Evolutionary conservation across 1,140 invertebrate species (phyloP).

Genomic region (Tenebrio molitor): DNA sequence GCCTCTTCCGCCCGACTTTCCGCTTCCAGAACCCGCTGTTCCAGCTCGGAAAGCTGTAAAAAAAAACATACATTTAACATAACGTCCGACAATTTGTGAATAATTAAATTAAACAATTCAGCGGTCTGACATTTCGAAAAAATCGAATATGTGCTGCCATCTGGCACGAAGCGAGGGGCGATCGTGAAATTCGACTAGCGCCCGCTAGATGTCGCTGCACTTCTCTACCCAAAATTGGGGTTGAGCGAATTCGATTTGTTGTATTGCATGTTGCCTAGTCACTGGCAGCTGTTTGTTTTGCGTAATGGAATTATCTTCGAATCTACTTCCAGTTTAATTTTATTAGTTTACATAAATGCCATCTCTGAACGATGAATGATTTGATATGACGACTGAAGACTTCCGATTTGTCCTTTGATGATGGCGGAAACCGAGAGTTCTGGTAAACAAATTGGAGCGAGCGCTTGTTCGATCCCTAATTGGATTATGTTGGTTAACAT

Average conservation of each 20-base stretch:
- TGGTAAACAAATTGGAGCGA: slow-evolving; percentile 35
- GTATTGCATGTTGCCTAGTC: slow-evolving; percentile 36
- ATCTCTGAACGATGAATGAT: slow-evolving; percentile 13
- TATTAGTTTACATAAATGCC: slow-evolving; percentile 29
- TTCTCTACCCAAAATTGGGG: not conserved
- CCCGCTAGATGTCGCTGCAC: slow-evolving; percentile 32
- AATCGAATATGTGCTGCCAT: slow-evolving; percentile 1
- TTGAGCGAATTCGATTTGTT: slow-evolving; percentile 10
- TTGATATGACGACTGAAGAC: not conserved
- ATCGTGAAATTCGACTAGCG: not conserved
- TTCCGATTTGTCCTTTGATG: slow-evolving; percentile 28
- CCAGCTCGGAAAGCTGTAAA: slow-evolving; percentile 91
- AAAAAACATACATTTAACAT: slow-evolving; percentile 63
- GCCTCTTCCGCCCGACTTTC: slow-evolving; percentile 91
- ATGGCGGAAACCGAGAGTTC: too few relatives aligned
- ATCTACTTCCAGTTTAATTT: slow-evolving; percentile 15
- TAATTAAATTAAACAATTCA: slow-evolving; percentile 9
- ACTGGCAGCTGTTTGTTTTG: slow-evolving; percentile 39
- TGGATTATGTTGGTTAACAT: slow-evolving; percentile 33
- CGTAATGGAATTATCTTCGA: slow-evolving; percentile 45
- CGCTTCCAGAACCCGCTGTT: slow-evolving; percentile 90
- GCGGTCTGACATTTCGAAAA: not conserved
- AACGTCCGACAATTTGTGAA: slow-evolving; percentile 25
- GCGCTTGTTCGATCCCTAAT: slow-evolving; percentile 11
- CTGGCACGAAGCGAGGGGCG: not conserved